Evolutionary conservation across 2,797 vertebrate genomes (phyloP).

Genomic region (Enteromius fasciolatus): DNA sequence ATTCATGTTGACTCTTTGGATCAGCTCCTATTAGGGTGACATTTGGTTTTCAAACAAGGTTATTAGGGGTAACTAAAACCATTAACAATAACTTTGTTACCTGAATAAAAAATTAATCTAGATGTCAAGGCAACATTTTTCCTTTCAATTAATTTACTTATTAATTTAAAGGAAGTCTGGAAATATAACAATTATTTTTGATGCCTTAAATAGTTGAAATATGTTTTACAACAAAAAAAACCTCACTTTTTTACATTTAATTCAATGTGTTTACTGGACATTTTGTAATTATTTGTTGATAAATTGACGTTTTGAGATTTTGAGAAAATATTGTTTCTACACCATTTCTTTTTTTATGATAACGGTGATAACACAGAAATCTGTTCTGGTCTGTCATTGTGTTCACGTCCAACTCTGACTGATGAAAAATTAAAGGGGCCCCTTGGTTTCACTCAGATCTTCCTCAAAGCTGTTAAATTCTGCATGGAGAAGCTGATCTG

Average conservation of each 20-base stretch:
- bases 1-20: no score
- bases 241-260: neutral
- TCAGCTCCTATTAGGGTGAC: neutral
- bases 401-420: neutral
- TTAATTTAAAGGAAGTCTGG: neutral
- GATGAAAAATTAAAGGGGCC: neutral
- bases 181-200: neutral
- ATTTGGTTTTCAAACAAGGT: neutral
- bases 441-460: neutral
- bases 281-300: neutral
- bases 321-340: neutral
- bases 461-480: neutral
- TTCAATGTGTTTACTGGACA: neutral
- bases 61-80: no score
- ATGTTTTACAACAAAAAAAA: no score
- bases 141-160: neutral
- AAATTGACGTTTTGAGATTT: neutral
- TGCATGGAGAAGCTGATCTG: neutral
- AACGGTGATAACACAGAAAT: neutral
- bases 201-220: neutral
- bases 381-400: neutral
- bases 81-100: no score
- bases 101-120: no score
- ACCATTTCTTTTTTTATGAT: neutral
- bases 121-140: no score